Conservation (phyloP, 1,140 invertebrate genomes). For the Drosophila truncata region DNA sequence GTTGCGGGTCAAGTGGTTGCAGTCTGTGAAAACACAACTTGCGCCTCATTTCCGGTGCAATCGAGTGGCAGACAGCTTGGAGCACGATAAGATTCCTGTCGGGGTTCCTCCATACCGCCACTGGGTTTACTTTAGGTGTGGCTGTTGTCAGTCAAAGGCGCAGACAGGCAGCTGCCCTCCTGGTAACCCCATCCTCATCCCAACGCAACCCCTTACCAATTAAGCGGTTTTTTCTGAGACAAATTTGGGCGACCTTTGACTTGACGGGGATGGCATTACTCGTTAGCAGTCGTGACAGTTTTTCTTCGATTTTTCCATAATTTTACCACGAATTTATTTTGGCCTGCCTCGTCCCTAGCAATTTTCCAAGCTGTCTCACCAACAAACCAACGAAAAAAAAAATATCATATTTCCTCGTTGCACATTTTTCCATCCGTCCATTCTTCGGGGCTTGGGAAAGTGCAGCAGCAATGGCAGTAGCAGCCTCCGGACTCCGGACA, state of each 20-base stretch:
- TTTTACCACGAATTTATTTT: conserved; percentile 75
- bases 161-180: conserved; percentile 69
- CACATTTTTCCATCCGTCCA: conserved; percentile 66
- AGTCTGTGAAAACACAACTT: conserved; percentile 79
- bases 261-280: conserved; percentile 61
- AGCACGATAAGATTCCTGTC: conserved; percentile 42
- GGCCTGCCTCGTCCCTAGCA: conserved; percentile 28
- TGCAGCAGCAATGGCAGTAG: conserved; percentile 56
- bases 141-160: conserved; percentile 77
- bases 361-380: conserved; percentile 54
- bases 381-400: conserved; percentile 63
- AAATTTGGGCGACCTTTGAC: conserved; percentile 81
- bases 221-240: conserved; percentile 75
- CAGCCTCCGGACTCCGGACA: conserved; percentile 51
- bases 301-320: conserved; percentile 67
- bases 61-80: conserved; percentile 63
- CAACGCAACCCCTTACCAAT: conserved; percentile 50
- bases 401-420: conserved; percentile 77
- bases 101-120: conserved; percentile 1
- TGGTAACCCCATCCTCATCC: conserved; percentile 12
- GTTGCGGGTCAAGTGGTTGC: conserved; percentile 74
- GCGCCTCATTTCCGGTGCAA: conserved; percentile 79
- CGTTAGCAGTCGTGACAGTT: conserved; percentile 78
- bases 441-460: conserved; percentile 66
- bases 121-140: conserved; percentile 74